Conservation (phyloP, 2,888 invertebrate species). For the Alloplasta piceator region DNA sequence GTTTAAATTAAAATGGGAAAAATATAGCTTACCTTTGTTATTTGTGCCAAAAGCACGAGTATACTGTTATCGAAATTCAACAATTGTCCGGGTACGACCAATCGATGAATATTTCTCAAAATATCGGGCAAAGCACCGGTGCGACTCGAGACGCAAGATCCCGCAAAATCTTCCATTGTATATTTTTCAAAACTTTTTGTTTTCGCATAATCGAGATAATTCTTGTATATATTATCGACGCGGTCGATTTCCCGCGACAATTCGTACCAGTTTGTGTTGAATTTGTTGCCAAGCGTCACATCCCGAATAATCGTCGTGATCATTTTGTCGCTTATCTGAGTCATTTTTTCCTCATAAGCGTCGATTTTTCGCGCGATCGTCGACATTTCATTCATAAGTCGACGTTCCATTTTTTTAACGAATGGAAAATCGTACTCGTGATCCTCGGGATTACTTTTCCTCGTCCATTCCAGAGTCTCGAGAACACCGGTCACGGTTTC, state of each 20-base stretch:
- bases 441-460: slow-evolving; percentile 58
- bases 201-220: slow-evolving; percentile 86
- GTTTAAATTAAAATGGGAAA: too few species aligned
- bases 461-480: slow-evolving; percentile 73
- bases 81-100: slow-evolving; percentile 85
- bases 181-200: slow-evolving; percentile 85
- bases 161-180: slow-evolving; percentile 89
- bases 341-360: slow-evolving; percentile 69
- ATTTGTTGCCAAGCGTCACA: slow-evolving; percentile 84
- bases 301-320: slow-evolving; percentile 71
- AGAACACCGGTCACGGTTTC: slow-evolving; percentile 71
- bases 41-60: slow-evolving; percentile 76
- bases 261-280: slow-evolving; percentile 82
- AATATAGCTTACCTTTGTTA: slow-evolving; percentile 70
- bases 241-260: slow-evolving; percentile 83
- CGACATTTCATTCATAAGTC: slow-evolving; percentile 73
- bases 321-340: slow-evolving; percentile 65
- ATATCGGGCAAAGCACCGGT: slow-evolving; percentile 87
- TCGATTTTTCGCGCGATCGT: slow-evolving; percentile 74
- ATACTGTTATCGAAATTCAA: slow-evolving; percentile 84
- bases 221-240: slow-evolving; percentile 86
- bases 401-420: slow-evolving; percentile 86
- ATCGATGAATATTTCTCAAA: slow-evolving; percentile 87
- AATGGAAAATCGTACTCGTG: slow-evolving; percentile 86
- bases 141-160: slow-evolving; percentile 88